A percentile compares a stretch with the other conserved stretches of the same genome.
Evolutionary conservation across 2,797 vertebrate species (phyloP).

Genomic region (Syndactyla subalaris): DNA sequence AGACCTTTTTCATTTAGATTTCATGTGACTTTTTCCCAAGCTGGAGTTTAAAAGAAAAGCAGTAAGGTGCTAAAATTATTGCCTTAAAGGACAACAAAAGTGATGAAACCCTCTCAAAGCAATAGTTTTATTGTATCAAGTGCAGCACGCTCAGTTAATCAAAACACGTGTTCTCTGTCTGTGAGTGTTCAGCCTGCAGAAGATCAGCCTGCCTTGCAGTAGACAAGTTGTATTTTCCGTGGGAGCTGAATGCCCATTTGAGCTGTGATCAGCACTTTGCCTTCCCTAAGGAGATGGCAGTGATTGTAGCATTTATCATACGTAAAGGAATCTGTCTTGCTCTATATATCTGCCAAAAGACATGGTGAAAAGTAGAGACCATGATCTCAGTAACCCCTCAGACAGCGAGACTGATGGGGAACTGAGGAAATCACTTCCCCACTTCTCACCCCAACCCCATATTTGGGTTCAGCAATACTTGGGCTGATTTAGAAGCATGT

Average conservation of each 20-base stretch:
- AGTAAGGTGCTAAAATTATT: neutral
- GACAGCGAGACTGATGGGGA: neutral
- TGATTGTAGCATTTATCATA: slow-evolving; percentile 61
- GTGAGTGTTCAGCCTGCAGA: neutral
- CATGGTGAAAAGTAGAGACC: neutral
- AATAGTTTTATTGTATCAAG: neutral
- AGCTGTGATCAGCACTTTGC: slow-evolving; percentile 60
- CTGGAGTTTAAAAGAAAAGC: neutral
- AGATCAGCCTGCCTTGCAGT: slow-evolving; percentile 2
- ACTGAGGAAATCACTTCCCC: neutral
- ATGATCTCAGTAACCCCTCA: neutral
- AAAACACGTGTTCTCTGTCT: neutral
- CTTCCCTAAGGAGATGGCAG: slow-evolving; percentile 50
- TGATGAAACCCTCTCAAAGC: neutral
- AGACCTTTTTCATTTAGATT: neutral
- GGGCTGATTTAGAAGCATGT: neutral
- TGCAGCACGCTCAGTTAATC: neutral
- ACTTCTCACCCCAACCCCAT: neutral
- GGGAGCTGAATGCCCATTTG: slow-evolving; percentile 8
- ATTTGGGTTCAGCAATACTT: neutral
- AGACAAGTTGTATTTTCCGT: slow-evolving; percentile 3
- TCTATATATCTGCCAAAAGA: slow-evolving; percentile 1
- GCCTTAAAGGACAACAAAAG: neutral
- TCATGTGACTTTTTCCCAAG: neutral
- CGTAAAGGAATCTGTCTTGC: slow-evolving; percentile 33